Evolutionary conservation across 1,140 invertebrate species (phyloP).

Genomic region (Babylonia areolata): DNA sequence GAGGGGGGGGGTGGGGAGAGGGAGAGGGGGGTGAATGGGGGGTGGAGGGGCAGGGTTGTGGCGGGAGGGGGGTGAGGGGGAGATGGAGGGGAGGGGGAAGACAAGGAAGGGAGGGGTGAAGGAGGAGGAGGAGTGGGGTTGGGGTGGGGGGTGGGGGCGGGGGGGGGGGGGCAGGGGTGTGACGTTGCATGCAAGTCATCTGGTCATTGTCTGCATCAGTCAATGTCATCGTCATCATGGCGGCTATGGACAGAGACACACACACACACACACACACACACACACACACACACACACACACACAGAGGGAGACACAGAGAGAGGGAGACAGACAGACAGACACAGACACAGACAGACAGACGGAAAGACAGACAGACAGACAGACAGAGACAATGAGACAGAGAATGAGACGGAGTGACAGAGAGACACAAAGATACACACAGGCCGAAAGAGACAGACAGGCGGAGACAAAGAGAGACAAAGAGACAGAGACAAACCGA

Average conservation of each 20-base stretch:
- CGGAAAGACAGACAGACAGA: too few species aligned
- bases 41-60: too few species aligned
- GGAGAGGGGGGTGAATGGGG: too few species aligned
- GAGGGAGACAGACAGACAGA: too few species aligned
- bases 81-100: too few species aligned
- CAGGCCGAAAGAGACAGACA: not conserved
- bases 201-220: not conserved
- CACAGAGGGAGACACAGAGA: not conserved
- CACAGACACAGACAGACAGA: too few species aligned
- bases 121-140: too few species aligned
- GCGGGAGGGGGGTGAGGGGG: too few species aligned
- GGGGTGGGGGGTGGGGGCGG: too few species aligned
- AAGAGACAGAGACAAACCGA: too few species aligned
- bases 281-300: conserved; percentile 6
- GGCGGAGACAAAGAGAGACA: not conserved
- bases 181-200: not conserved
- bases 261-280: conserved; percentile 15
- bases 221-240: not conserved
- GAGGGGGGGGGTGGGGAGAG: too few species aligned
- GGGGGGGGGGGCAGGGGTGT: conserved; percentile 1
- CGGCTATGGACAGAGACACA: not conserved
- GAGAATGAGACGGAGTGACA: not conserved
- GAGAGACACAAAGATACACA: not conserved
- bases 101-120: too few species aligned
- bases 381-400: not conserved